A percentile compares a stretch with the other conserved stretches of the same genome.
These are phyloP conservation scores for Caradrina kadenii DNA, from an alignment of 2,888 invertebrate genomes.

Conservation along the genomic window DNA sequence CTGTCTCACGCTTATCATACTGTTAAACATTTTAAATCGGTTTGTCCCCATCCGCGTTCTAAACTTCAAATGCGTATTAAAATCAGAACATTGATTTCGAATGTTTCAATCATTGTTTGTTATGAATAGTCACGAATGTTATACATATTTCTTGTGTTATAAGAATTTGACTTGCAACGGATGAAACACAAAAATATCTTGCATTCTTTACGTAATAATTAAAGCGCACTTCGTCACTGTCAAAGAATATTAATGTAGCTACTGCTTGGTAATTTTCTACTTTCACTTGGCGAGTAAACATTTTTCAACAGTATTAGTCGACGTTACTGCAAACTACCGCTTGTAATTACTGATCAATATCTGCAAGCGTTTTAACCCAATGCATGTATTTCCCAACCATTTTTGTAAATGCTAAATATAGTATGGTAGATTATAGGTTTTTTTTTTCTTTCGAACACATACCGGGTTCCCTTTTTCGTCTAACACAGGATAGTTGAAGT, in stretches of 20 bases:
- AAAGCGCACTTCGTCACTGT: slow-evolving; percentile 45
- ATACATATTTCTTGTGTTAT: neutral
- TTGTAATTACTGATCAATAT: slow-evolving; percentile 57
- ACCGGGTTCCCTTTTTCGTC: slow-evolving; percentile 71
- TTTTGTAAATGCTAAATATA: slow-evolving; percentile 5
- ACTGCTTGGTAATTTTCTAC: slow-evolving; percentile 65
- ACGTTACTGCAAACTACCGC: slow-evolving; percentile 52
- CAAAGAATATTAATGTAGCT: slow-evolving; percentile 38
- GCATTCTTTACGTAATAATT: slow-evolving; percentile 67
- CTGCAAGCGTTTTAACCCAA: slow-evolving; percentile 28
- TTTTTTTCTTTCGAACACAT: slow-evolving; percentile 45
- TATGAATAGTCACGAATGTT: slow-evolving; percentile 12
- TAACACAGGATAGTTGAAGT: slow-evolving; percentile 73
- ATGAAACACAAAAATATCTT: slow-evolving; percentile 69
- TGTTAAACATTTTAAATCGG: slow-evolving; percentile 62
- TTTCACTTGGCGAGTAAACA: slow-evolving; percentile 71
- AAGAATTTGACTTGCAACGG: slow-evolving; percentile 65
- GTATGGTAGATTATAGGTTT: neutral
- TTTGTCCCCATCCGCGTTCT: slow-evolving; percentile 31
- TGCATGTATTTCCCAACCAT: slow-evolving; percentile 57
- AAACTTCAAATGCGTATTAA: slow-evolving; percentile 8
- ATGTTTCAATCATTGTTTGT: slow-evolving; percentile 31
- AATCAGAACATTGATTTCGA: slow-evolving; percentile 27
- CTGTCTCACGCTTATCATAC: slow-evolving; percentile 75
- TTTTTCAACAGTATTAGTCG: slow-evolving; percentile 59